These are phyloP conservation scores for Lerista edwardsae DNA, from an alignment of 2,797 vertebrate species.

Conservation along the genomic window DNA sequence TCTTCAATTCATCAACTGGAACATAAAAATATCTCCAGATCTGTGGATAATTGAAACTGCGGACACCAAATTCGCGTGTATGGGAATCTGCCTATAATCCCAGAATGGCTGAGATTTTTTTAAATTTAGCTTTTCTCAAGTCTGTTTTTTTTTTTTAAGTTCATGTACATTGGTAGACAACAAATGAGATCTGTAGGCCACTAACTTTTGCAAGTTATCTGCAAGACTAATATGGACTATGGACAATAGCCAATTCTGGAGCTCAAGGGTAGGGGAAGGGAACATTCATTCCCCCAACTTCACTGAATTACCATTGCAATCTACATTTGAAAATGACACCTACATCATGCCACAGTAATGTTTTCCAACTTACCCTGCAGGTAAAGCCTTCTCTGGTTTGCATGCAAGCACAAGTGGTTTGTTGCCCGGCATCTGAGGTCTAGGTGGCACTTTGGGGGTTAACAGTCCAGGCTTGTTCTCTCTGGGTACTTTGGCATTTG, in stretches of 20 bases:
- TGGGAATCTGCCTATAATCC: no score
- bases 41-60: no score
- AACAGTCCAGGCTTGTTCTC: constrained; percentile 68
- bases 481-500: constrained; percentile 41
- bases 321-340: background rate
- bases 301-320: background rate
- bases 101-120: background rate
- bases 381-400: constrained; percentile 63
- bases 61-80: no score
- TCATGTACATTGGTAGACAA: background rate
- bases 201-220: background rate
- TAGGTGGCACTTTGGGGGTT: constrained; percentile 68
- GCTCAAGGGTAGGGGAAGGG: background rate
- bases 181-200: background rate
- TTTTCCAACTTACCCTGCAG: constrained; percentile 83
- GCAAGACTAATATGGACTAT: background rate
- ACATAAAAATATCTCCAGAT: no score
- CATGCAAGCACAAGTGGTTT: constrained; percentile 15
- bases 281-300: background rate
- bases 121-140: background rate
- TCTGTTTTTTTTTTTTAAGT: background rate
- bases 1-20: no score
- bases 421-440: constrained; percentile 8
- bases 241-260: background rate
- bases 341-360: background rate